Evolutionary conservation across 2,113 vertebrate species (phyloP), one percentile per base, ranked within the genome.

Genomic region (Apaloderma vittatum): DNA sequence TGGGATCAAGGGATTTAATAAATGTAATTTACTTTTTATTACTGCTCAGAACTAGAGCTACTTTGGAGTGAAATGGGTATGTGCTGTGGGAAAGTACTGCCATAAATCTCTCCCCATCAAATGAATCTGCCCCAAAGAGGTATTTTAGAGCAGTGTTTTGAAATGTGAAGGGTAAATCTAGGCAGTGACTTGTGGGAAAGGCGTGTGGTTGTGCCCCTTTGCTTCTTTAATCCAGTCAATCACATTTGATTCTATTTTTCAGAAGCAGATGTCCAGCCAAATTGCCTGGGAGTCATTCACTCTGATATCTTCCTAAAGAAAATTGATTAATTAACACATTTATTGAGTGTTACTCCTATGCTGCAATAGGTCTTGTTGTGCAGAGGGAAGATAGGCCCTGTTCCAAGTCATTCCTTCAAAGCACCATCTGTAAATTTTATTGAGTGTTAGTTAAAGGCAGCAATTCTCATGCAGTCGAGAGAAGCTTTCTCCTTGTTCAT

Each of bases 21-120:
- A 94, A 77, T 92, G 52, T 90, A 95, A 97, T 97, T 96, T 97
- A 86, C 30, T 97, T 97, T 94, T 93, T 95, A 95, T 97, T 96
- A 84, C 68, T 85, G 57, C 88, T 93, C 49, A 81, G 89, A 96
- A 91, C 80, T 75, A 58, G 67, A 84, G 63, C 65, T 93, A 40
- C 73, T 95, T 93, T 87, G 67, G 65, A 96, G 59, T 57, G 79
- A 95, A 94, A 90, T 75, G 32, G 49, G 12, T 36, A 72, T 66
- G 45, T 75, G 40, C 79, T 90, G 54, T 82, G 78, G 92, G 80
- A 92, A 96, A 94, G 26, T 74, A 49, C 71, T 93, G 48, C 71
- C 37, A 36, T 94, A 84, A 97, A 94, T 97, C 75, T 96, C 24
- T 73, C 30, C 36, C 57, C 46, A 54, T 96, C 92, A 94, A 75